These are phyloP conservation scores for Erannis defoliaria DNA, from an alignment of 2,888 invertebrate genomes.

Conservation along the genomic window DNA sequence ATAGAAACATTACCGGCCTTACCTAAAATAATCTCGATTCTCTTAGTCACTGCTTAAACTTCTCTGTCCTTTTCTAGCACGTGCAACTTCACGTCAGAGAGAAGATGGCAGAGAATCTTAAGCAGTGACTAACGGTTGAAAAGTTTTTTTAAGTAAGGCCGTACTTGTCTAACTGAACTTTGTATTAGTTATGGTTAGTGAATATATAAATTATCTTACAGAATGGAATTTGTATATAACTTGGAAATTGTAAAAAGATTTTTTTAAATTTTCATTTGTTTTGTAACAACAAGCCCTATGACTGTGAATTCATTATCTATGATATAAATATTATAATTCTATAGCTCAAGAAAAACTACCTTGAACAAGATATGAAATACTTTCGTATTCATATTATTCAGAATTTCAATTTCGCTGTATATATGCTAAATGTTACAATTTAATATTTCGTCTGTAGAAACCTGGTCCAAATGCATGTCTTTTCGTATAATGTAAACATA, in stretches of 20 bases:
- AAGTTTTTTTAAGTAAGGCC: too few species aligned
- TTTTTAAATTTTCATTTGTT: neutral
- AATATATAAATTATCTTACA: neutral
- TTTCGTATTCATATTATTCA: neutral
- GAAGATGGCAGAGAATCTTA: too few species aligned
- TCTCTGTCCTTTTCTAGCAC: too few species aligned
- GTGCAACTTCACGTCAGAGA: too few species aligned
- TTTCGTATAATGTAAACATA: constrained; percentile 45
- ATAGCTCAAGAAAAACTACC: neutral
- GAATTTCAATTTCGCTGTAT: constrained; percentile 60
- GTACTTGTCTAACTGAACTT: neutral
- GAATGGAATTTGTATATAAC: too few species aligned
- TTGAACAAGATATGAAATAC: neutral
- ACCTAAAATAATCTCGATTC: too few species aligned
- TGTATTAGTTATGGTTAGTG: neutral
- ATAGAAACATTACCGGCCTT: too few species aligned
- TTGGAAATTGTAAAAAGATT: too few species aligned
- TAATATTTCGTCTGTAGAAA: constrained; percentile 57
- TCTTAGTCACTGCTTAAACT: too few species aligned
- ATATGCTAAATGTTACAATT: constrained; percentile 43
- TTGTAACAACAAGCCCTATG: neutral
- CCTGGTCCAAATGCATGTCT: constrained; percentile 61
- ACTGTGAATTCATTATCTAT: neutral
- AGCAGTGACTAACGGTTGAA: too few species aligned
- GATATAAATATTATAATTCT: neutral